phyloP scores from a whole-genome alignment of 2,113 vertebrate species.

The Glaucidium brasilianum region DNA sequence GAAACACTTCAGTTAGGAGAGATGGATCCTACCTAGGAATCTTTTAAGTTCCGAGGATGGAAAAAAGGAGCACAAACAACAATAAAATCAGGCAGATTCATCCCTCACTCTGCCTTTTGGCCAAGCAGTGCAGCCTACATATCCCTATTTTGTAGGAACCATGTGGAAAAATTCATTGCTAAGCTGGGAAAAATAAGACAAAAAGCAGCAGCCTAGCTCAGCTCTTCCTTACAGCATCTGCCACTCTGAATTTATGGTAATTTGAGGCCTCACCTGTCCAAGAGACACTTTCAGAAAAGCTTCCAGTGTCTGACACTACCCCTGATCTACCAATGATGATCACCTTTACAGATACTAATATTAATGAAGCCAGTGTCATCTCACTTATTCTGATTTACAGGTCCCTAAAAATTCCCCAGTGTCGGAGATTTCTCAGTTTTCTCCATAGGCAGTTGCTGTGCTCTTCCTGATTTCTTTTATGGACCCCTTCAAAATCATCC shows the following conservation, averaged over 20 bases:
- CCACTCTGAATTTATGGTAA: background rate
- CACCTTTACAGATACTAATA: background rate
- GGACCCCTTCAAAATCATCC: background rate
- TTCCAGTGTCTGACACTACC: background rate
- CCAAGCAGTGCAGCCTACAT: background rate
- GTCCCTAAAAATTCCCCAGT: background rate
- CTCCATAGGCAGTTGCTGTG: background rate
- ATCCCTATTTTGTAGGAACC: background rate
- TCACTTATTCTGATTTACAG: background rate
- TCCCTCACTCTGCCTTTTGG: background rate
- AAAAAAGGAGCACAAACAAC: background rate
- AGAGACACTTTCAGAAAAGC: background rate
- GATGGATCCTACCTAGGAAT: background rate
- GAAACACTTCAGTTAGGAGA: background rate
- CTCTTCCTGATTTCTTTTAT: background rate
- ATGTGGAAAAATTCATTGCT: background rate
- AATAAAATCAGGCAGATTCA: background rate
- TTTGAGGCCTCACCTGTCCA: background rate
- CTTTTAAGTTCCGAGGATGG: background rate
- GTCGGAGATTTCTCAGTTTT: background rate
- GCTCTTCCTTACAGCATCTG: background rate
- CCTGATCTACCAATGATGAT: background rate
- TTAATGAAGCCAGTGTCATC: background rate
- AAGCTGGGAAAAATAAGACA: background rate
- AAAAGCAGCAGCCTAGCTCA: background rate